Evolutionary conservation across 2,888 invertebrate species (phyloP), one percentile per base, ranked within the genome.

Genomic region (Trichopria drosophilae): DNA sequence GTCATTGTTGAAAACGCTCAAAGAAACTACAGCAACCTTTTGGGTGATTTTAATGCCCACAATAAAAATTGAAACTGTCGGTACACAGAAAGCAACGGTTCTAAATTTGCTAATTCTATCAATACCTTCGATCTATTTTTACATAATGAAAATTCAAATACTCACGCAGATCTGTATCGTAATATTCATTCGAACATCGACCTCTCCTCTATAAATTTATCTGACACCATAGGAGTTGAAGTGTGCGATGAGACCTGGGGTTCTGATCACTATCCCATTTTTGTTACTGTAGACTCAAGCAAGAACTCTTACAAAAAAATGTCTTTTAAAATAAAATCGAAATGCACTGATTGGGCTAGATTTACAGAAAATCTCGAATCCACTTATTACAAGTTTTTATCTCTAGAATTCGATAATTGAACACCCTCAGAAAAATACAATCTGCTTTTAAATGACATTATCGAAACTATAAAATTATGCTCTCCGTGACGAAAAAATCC

Each of bases 281-380:
- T 3, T 20, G 36, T 54, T 5, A 41, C 35, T 9, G 12, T 48
- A 1, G 34, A 34, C 7, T 29, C 41, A 4, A 16, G 22, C 7
- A 53, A 42, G 37, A 42, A 24, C 18, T 39, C 34, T 4, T 56
- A 53, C 19, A 19, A 26, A 10, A 50, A 35, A 35, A 47, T 34
- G 18, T 31, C 45, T 5, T 49, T 54, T 15, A 51, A 51, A 51
- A 28, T 57, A 3, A 35, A 36, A 4, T 45, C 48, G 9, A 18
- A 6, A 18, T 5, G 19, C n/a, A 35, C 35, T 19, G 22, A 35
- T 16, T 35, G 35, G 35, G 12, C 20, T 3, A 15, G 6, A n/a
- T 4, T 34, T 5, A 34, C 4, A 15, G 12, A 9, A n/a, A 9
- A 4, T 15, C 19, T 35, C 19, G 20, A 35, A 19, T 7, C n/a